Evolutionary conservation across 1,140 invertebrate species (phyloP).

Genomic region (Musca vetustissima): DNA sequence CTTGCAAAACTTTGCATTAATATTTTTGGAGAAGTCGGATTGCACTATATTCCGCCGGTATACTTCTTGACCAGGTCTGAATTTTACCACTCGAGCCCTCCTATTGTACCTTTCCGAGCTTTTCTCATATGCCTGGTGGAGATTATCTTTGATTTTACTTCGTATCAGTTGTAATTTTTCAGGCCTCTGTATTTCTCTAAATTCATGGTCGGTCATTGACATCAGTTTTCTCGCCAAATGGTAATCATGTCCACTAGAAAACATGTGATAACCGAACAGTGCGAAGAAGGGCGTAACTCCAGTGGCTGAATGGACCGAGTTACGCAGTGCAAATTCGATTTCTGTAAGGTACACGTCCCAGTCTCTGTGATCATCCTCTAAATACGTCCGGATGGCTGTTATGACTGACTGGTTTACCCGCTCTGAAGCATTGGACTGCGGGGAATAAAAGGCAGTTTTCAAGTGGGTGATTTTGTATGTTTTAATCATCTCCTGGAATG

Average conservation of each 20-base stretch:
- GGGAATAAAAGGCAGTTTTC: background rate
- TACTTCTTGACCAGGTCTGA: background rate
- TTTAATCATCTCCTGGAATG: background rate
- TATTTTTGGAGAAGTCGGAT: background rate
- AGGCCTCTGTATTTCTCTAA: background rate
- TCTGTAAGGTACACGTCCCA: background rate
- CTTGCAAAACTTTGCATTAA: background rate
- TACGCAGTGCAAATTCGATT: background rate
- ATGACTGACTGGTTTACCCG: background rate
- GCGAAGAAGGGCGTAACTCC: background rate
- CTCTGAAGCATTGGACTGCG: slow-evolving; percentile 11
- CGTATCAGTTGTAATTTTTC: background rate
- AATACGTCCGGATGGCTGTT: background rate
- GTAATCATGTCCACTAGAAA: background rate
- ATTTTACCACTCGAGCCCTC: background rate
- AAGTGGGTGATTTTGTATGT: background rate
- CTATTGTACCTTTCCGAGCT: slow-evolving; percentile 2
- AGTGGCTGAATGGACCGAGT: slow-evolving; percentile 1
- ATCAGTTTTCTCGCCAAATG: background rate
- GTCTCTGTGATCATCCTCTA: background rate
- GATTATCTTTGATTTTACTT: background rate
- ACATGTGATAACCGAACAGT: slow-evolving; percentile 10
- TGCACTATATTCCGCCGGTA: background rate
- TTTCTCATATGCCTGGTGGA: background rate
- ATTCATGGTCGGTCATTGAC: background rate